phyloP scores from a whole-genome alignment of 35 echinoderm and acorn worm genomes.

The Anneissia japonica region DNA sequence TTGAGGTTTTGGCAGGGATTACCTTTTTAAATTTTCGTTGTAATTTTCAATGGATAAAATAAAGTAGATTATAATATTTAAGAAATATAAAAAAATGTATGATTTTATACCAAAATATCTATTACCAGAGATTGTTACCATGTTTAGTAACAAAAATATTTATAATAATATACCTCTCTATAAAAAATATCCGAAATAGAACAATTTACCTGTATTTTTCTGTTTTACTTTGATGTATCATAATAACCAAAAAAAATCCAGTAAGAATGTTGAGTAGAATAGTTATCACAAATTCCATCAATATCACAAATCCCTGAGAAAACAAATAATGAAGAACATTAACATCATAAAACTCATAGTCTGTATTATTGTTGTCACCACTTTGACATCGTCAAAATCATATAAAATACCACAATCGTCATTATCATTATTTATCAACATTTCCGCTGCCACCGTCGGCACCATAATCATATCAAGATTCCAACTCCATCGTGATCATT shows the following conservation, averaged over 20 bases:
- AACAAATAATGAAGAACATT: background rate
- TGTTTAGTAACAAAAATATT: no score
- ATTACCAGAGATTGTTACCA: no score
- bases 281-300: background rate
- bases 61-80: background rate
- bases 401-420: background rate
- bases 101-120: no score
- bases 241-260: background rate
- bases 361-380: no score
- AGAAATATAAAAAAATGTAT: background rate
- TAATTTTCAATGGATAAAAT: background rate
- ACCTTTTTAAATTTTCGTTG: no score
- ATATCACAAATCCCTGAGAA: constrained; percentile 1
- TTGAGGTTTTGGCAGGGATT: no score
- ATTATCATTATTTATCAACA: background rate
- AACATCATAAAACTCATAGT: no score
- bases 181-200: no score
- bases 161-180: no score
- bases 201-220: constrained; percentile 6
- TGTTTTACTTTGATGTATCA: background rate
- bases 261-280: background rate
- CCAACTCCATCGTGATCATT: no score
- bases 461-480: background rate
- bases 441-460: background rate
- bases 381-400: no score